Base-by-base conservation (phyloP, 2,888 invertebrate genomes). In the Volucella bombylans region DNA sequence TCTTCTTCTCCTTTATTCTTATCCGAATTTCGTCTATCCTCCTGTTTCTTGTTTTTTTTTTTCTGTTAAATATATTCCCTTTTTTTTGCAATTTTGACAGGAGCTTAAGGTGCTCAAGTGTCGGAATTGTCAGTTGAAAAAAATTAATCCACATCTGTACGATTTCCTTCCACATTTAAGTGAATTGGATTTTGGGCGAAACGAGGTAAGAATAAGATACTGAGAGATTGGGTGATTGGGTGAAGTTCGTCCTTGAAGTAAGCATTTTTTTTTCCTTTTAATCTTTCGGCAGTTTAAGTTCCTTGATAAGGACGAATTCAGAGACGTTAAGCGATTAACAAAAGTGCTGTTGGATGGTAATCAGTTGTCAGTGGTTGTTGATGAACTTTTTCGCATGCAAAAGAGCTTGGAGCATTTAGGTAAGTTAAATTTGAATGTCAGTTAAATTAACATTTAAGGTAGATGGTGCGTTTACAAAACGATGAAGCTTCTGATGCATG, bases 141-240 rank as follows among this genome's bases (percentile, higher is more conserved):
- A 95, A 90, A 94, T 96, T 88, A 96, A 96, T 92, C 94, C 95
- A 10, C 95, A 96, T 90, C 94, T 96, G 88, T 96, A 96, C 92
- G 95, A 96, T 90, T 93, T 96, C 88, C 93, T 95, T 88, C 94
- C 95, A 83, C 94, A 94, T 89, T 93, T 96, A 85, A 94, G 94
- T 87, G 94, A 95, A 90, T 92, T 96, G 88, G 96, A 96, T 92
- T 92, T 96, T 88, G 96, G 96, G 52, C 94, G 95, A 89, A 96
- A 96, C 92, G 93, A 93, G 90, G 92, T 92, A 88, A 88, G 86
- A 43, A 43, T 39, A 52, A 47, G 38, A 49, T 41, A 31, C 31
- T 31, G 31, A 31, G 31, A 31, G 31, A 31, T 31, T 6, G 31
- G 31, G n/a, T 15, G 31, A 31, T 31, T 6, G 31, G 31, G n/a